Evolutionary conservation across 2,797 vertebrate genomes (phyloP).

Genomic region (Tamandua tetradactyla): DNA sequence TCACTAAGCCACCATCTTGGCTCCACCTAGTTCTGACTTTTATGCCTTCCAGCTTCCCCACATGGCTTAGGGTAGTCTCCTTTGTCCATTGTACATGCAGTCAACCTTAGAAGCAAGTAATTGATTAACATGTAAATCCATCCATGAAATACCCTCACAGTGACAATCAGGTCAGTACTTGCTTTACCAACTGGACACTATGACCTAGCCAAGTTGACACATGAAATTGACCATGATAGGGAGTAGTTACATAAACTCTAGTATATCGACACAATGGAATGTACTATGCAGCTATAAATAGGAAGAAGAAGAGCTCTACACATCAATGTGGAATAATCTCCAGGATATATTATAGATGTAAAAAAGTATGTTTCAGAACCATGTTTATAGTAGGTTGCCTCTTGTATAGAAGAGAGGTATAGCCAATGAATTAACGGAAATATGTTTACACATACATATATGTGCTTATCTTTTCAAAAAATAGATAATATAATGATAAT

Average conservation of each 20-base stretch:
- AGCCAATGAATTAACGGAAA: constrained; percentile 19
- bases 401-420: constrained; percentile 33
- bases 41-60: too few relatives aligned
- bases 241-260: constrained; percentile 30
- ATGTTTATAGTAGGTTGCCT: constrained; percentile 15
- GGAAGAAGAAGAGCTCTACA: constrained; percentile 41
- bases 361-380: constrained; percentile 42
- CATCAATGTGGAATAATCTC: constrained; percentile 14
- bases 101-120: too few relatives aligned
- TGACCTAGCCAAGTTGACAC: too few relatives aligned
- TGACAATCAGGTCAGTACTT: too few relatives aligned
- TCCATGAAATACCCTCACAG: too few relatives aligned
- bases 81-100: too few relatives aligned
- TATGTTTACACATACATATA: not conserved
- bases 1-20: too few relatives aligned
- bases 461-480: constrained; percentile 55
- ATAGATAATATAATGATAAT: constrained; percentile 14
- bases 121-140: too few relatives aligned
- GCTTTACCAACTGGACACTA: too few relatives aligned
- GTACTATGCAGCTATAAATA: constrained; percentile 3
- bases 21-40: too few relatives aligned
- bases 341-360: constrained; percentile 42
- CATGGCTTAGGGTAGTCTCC: too few relatives aligned
- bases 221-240: not conserved
- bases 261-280: constrained; percentile 19